phyloP scores from a whole-genome alignment of 2,888 invertebrate species.

The Phortica okadai region DNA sequence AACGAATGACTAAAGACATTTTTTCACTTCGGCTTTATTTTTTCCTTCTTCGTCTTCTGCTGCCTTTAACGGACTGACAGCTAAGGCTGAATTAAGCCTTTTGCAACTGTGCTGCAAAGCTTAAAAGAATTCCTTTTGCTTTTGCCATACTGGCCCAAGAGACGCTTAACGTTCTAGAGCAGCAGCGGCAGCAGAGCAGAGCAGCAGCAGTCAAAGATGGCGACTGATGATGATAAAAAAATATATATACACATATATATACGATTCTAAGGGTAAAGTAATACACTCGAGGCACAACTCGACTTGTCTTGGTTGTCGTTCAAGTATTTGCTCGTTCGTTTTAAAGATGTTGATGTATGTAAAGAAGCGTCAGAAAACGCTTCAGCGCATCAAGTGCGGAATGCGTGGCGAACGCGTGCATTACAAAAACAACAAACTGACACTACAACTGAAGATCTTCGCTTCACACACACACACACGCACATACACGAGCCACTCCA shows the following conservation, averaged over 20 bases:
- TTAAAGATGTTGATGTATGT: background rate
- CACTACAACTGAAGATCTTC: background rate
- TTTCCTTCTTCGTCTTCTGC: background rate
- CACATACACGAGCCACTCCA: background rate
- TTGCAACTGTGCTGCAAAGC: conserved; percentile 38
- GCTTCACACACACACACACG: background rate
- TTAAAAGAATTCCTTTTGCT: conserved; percentile 46
- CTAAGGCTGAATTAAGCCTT: conserved; percentile 66
- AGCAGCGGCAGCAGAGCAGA: background rate
- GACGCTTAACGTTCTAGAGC: conserved; percentile 57
- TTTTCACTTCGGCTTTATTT: background rate
- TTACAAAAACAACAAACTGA: background rate
- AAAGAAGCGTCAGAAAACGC: too few relatives aligned
- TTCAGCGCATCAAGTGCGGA: too few relatives aligned
- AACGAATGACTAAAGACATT: conserved; percentile 12
- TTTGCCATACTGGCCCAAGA: conserved; percentile 43
- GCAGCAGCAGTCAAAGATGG: too few relatives aligned
- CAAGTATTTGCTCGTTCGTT: background rate
- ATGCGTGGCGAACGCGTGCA: too few relatives aligned
- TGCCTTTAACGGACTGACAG: conserved; percentile 24
- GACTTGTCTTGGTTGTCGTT: conserved; percentile 23
- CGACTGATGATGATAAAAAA: too few relatives aligned
- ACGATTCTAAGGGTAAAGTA: conserved; percentile 12
- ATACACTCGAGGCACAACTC: conserved; percentile 18
- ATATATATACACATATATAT: background rate